Percentiles rank a stretch among this genome's conserved stretches.
Evolutionary conservation across 1,140 invertebrate genomes (phyloP).

Genomic region (Neodiprion lecontei): DNA sequence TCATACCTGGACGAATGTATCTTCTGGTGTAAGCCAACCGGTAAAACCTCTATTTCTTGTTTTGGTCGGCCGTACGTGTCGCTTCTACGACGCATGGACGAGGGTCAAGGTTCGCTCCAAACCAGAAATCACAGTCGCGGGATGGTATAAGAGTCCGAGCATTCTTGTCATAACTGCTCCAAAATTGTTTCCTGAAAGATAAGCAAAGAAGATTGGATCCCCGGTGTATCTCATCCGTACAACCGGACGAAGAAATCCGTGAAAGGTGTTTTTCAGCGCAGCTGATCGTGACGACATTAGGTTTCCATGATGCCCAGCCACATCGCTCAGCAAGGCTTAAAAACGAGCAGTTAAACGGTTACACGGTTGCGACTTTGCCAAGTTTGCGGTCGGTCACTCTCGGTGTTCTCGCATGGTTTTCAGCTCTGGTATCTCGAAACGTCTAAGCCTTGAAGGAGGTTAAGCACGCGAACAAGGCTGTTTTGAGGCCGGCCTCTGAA

Average conservation of each 20-base stretch:
- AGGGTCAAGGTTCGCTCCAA: not conserved
- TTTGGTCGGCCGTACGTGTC: not conserved
- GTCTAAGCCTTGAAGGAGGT: not conserved
- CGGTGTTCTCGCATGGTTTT: no score
- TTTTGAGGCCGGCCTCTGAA: not conserved
- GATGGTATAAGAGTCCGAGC: slow-evolving; percentile 20
- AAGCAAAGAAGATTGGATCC: no score
- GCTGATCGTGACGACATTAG: no score
- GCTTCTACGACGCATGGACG: not conserved
- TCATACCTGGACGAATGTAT: no score
- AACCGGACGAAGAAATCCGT: no score
- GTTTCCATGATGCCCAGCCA: no score
- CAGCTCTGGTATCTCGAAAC: not conserved
- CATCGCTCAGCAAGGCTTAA: not conserved
- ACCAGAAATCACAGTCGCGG: slow-evolving; percentile 8
- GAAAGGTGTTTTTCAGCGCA: no score
- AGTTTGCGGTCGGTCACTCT: not conserved
- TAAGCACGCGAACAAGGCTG: not conserved
- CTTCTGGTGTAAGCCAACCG: no score
- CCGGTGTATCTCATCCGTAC: no score
- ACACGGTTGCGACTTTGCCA: not conserved
- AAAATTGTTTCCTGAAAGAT: no score
- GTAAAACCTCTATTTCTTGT: not conserved
- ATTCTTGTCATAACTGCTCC: no score
- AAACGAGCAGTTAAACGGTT: not conserved